Percentiles rank a stretch among this genome's conserved stretches.
These are phyloP conservation scores for Sebastes melanostomus DNA, from an alignment of 2,797 vertebrate species.

Conservation along the genomic window DNA sequence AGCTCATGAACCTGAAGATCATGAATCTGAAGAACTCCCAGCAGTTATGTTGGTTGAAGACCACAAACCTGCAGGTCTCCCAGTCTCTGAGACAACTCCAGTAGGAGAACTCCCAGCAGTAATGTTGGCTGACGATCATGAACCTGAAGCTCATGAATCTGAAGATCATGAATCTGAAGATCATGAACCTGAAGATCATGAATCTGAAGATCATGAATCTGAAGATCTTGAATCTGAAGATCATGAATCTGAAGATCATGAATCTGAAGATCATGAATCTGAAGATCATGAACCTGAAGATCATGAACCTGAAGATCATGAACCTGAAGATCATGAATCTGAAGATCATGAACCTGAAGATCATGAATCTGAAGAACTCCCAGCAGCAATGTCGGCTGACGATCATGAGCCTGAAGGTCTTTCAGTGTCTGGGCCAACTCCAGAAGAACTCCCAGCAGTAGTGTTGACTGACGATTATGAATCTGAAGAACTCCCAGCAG, in stretches of 20 bases:
- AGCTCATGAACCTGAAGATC: background rate
- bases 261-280: background rate
- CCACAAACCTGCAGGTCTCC: background rate
- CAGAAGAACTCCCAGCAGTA: background rate
- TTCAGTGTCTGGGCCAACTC: background rate
- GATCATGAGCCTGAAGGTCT: background rate
- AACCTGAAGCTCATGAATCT: background rate
- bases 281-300: background rate
- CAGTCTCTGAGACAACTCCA: background rate
- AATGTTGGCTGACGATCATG: background rate
- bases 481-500: background rate
- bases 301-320: background rate
- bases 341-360: background rate
- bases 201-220: fast-evolving
- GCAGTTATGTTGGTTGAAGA: background rate
- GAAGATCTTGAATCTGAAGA: background rate
- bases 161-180: background rate
- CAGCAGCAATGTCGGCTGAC: background rate
- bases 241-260: background rate
- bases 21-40: background rate
- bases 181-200: background rate
- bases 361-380: background rate
- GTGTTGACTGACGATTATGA: background rate
- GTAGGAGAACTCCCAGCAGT: background rate
- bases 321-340: background rate